Conservation (phyloP, 1,140 invertebrate species). For the Drosophila navojoa region DNA sequence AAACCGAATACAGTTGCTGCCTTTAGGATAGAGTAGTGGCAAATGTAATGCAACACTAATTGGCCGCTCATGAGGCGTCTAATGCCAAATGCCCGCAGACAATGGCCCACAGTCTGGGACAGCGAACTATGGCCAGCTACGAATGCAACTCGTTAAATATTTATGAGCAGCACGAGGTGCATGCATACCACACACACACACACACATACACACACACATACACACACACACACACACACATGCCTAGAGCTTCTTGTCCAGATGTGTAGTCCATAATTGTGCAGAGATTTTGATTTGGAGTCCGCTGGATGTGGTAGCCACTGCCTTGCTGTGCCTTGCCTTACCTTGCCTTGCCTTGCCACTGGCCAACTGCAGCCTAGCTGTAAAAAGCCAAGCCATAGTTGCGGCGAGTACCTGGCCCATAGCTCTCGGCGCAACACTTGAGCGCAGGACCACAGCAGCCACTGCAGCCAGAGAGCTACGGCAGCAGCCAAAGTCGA, state of each 20-base stretch:
- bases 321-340: slow-evolving; percentile 64
- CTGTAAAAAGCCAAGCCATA: slow-evolving; percentile 66
- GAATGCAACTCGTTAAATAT: slow-evolving; percentile 80
- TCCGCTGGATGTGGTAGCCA: slow-evolving; percentile 48
- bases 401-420: slow-evolving; percentile 61
- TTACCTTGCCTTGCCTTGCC: slow-evolving; percentile 73
- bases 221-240: slow-evolving; percentile 25
- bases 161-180: slow-evolving; percentile 79
- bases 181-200: slow-evolving; percentile 45
- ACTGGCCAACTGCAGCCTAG: slow-evolving; percentile 67
- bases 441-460: slow-evolving; percentile 51
- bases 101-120: slow-evolving; percentile 24
- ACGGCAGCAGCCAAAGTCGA: slow-evolving; percentile 14
- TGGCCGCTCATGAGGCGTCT: slow-evolving; percentile 79
- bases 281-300: slow-evolving; percentile 78
- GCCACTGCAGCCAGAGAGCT: slow-evolving; percentile 23
- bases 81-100: slow-evolving; percentile 64
- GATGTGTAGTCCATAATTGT: slow-evolving; percentile 79
- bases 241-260: slow-evolving; percentile 51
- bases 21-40: slow-evolving; percentile 63
- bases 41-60: slow-evolving; percentile 81
- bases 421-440: slow-evolving; percentile 81
- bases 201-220: too few species aligned
- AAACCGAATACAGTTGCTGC: slow-evolving; percentile 40
- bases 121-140: slow-evolving; percentile 42